phyloP scores from a whole-genome alignment of 1,140 invertebrate genomes.

The Polypedilum vanderplanki region DNA sequence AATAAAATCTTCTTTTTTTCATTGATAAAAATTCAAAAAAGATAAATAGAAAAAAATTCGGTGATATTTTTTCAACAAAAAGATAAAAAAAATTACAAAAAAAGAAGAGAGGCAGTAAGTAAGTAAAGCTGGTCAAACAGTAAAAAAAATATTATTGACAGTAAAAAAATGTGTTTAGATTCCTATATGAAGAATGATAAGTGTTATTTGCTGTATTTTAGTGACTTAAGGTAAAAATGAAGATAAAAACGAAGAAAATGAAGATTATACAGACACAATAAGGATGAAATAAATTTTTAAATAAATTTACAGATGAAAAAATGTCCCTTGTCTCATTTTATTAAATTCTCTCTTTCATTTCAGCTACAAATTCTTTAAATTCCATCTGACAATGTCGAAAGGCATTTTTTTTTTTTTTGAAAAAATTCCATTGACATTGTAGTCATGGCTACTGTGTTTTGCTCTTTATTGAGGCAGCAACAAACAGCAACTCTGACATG shows the following conservation, averaged over 20 bases:
- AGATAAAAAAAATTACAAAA: not conserved
- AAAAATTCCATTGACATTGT: no score
- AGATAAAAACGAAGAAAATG: not conserved
- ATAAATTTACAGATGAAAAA: constrained; percentile 20
- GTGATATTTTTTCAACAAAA: constrained; percentile 3
- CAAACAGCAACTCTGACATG: no score
- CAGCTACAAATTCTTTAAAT: no score
- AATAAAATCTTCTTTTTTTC: no score
- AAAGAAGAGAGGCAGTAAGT: not conserved
- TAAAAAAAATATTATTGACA: constrained; percentile 10
- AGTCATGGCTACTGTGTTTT: no score
- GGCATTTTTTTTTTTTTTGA: no score
- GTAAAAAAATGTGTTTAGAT: constrained; percentile 19
- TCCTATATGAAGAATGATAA: constrained; percentile 16
- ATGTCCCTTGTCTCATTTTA: not conserved
- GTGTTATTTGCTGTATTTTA: constrained; percentile 19
- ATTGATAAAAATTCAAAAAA: no score
- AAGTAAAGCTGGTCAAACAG: not conserved
- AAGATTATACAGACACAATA: constrained; percentile 13
- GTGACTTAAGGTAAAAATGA: constrained; percentile 4
- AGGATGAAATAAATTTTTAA: constrained; percentile 14
- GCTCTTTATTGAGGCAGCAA: no score
- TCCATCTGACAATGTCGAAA: no score
- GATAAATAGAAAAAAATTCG: not conserved
- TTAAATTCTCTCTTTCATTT: no score